These are phyloP conservation scores for Prionace glauca DNA, from an alignment of 2,797 vertebrate genomes.

Conservation along the genomic window DNA sequence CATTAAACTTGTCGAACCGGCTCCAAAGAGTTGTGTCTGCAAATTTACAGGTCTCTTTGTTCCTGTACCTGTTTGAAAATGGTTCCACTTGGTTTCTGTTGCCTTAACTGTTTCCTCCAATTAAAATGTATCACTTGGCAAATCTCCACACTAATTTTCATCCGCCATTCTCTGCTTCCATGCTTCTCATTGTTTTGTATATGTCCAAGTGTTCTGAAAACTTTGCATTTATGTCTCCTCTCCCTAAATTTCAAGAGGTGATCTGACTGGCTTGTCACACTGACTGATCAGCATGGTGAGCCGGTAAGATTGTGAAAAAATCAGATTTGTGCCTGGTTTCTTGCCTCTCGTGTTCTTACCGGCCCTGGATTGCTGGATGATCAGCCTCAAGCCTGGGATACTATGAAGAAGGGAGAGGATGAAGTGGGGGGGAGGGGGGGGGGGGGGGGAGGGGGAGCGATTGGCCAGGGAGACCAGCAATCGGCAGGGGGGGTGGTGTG, in stretches of 20 bases:
- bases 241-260: background rate
- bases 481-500: too few species aligned
- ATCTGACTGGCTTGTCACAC: too few species aligned
- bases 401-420: too few species aligned
- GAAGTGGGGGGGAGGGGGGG: too few species aligned
- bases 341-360: too few species aligned
- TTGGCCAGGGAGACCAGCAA: too few species aligned
- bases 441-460: too few species aligned
- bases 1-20: background rate
- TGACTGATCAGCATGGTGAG: too few species aligned
- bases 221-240: background rate
- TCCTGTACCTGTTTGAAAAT: background rate
- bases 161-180: background rate
- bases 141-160: background rate
- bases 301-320: too few species aligned
- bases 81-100: background rate
- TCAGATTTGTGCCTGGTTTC: too few species aligned
- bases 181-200: background rate
- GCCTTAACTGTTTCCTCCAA: background rate
- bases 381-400: too few species aligned
- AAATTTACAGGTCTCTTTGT: background rate
- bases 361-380: too few species aligned
- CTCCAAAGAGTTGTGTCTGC: background rate
- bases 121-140: background rate
- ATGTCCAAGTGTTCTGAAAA: background rate